phyloP scores from a whole-genome alignment of 1,140 invertebrate species.

The Araneus ventricosus region DNA sequence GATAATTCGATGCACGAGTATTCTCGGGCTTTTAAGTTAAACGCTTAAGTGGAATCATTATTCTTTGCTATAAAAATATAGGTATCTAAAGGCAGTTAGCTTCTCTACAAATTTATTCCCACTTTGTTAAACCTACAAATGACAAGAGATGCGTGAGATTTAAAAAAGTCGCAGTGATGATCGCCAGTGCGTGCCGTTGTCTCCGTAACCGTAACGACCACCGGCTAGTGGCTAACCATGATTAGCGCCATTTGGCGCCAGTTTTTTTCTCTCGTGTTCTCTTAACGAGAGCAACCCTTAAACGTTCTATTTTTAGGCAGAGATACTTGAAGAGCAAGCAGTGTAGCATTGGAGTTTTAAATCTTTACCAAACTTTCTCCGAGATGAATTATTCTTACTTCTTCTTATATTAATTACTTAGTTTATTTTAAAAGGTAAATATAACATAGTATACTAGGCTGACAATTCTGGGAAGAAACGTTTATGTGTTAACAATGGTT shows the following conservation, averaged over 20 bases:
- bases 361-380: background rate
- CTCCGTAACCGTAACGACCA: constrained; percentile 63
- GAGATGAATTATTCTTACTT: background rate
- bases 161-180: constrained; percentile 37
- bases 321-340: background rate
- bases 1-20: too few species aligned
- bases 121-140: constrained; percentile 17
- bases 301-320: constrained; percentile 24
- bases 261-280: background rate
- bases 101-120: background rate
- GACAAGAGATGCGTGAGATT: background rate
- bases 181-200: constrained; percentile 60
- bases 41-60: too few species aligned
- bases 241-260: constrained; percentile 63
- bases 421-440: background rate
- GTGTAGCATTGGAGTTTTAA: background rate
- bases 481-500: too few species aligned
- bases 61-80: background rate
- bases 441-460: too few species aligned
- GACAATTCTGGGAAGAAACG: too few species aligned
- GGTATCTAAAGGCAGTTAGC: background rate
- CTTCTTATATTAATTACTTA: background rate
- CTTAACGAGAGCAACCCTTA: constrained; percentile 49
- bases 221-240: constrained; percentile 32
- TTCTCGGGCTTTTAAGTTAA: too few species aligned